Base-by-base conservation (phyloP, 2,888 invertebrate genomes). In the Drosophila barbarae region DNA sequence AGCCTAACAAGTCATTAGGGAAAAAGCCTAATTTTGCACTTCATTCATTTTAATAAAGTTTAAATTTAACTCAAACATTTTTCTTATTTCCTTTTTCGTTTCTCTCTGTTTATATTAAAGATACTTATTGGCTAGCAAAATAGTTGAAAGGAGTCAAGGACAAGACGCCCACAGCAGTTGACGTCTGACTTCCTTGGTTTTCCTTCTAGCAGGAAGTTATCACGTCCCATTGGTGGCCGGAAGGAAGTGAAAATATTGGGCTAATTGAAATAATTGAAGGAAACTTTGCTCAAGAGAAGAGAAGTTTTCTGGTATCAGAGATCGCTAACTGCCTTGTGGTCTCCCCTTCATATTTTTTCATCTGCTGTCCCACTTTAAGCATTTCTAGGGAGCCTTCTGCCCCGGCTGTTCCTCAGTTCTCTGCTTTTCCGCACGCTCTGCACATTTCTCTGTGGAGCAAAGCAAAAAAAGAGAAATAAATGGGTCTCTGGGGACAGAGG, bases 361-460 rank as follows among this genome's bases (percentile, higher is more conserved):
- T 35, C 30, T 12, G 13, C 46, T 46, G 30, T 28, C 53, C 10
- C 35, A 30, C 23, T 50, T 38, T 42, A 32, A 18, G 28, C 9
- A 21, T 23, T 15, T 44, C 30, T 44, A 34, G 15, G 26, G 39
- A 65, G 69, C 64, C 69, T 23, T 55, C 52, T 64, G 67, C 67
- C 42, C 68, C 64, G 72, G 23, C 13, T n/a, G 65, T 67, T 73
- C 60, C 55, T 47, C 61, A 30, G 21, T n/a, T 36, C 44, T 61
- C 34, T 18, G n/a, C 26, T 36, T 46, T 42, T 39, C 54, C 44
- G 32, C 34, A 53, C 70, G 51, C 54, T 54, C 53, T 28, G 61
- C 71, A 55, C 76, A 66, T 56, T 71, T 69, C 60, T 55, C 32
- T 63, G 55, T 46, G 42, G 56, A 63, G 58, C 57, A 38, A n/a